Evolutionary conservation across 2,888 invertebrate species (phyloP).

Genomic region (Tetragonula carbonaria): DNA sequence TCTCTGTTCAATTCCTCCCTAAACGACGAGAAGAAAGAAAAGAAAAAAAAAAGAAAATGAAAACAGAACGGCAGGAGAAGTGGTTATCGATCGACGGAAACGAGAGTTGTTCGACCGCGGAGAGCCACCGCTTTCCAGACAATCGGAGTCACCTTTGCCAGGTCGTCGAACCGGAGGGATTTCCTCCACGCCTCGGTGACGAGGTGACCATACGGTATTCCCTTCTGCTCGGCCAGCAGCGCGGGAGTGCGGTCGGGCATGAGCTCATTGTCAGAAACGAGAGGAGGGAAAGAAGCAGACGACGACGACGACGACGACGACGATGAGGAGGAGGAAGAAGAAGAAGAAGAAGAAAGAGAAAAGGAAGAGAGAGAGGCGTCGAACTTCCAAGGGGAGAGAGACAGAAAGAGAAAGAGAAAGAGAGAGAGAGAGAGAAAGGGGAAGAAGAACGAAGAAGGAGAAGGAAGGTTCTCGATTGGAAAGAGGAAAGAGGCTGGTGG

Average conservation of each 20-base stretch:
- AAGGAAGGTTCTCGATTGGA: constrained; percentile 35
- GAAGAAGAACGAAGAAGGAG: constrained; percentile 25
- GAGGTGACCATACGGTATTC: constrained; percentile 77
- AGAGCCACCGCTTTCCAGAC: constrained; percentile 43
- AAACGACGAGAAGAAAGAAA: not conserved
- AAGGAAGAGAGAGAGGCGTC: not conserved
- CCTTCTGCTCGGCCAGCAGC: constrained; percentile 64
- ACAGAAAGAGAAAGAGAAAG: constrained; percentile 18
- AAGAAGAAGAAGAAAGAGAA: not conserved
- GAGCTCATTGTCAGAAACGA: constrained; percentile 60
- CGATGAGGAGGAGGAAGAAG: not conserved
- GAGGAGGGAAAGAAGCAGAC: not conserved
- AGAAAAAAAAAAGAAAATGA: not conserved
- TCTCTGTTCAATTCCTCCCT: no score
- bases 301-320: not conserved
- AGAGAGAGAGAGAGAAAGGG: constrained; percentile 12
- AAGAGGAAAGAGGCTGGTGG: constrained; percentile 60
- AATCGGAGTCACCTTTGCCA: constrained; percentile 49
- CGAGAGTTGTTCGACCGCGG: constrained; percentile 2
- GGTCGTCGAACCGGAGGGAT: constrained; percentile 68
- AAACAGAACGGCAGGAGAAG: constrained; percentile 2
- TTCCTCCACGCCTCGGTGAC: constrained; percentile 69
- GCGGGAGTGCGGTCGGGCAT: constrained; percentile 65
- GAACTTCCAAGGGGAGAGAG: constrained; percentile 7
- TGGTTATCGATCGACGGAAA: constrained; percentile 13